phyloP scores from a whole-genome alignment of 2,888 invertebrate species.

The Tiliacea aurago region DNA sequence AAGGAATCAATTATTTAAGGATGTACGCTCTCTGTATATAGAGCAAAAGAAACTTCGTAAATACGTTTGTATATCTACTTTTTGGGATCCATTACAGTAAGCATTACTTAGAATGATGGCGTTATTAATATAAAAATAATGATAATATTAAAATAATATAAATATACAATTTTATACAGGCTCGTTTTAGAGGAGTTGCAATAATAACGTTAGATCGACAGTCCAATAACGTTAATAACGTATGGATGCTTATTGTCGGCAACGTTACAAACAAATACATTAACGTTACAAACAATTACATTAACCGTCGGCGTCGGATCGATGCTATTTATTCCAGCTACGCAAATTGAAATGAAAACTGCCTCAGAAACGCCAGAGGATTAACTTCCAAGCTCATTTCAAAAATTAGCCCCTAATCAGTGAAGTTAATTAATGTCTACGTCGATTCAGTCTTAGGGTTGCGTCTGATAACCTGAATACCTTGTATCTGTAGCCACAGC shows the following conservation, averaged over 20 bases:
- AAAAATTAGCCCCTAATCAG: slow-evolving; percentile 71
- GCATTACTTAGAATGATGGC: background rate
- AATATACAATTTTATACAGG: slow-evolving; percentile 2
- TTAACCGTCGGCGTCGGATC: slow-evolving; percentile 15
- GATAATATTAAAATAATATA: background rate
- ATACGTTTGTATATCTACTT: slow-evolving; percentile 21
- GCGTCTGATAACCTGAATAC: slow-evolving; percentile 75
- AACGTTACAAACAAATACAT: slow-evolving; percentile 35
- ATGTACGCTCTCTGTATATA: slow-evolving; percentile 40
- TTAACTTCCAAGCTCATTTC: slow-evolving; percentile 66
- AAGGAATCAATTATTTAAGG: slow-evolving; percentile 69
- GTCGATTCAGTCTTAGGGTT: slow-evolving; percentile 67
- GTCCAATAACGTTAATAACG: slow-evolving; percentile 14
- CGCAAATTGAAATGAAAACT: slow-evolving; percentile 68
- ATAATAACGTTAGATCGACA: background rate
- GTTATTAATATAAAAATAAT: background rate
- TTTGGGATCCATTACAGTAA: slow-evolving; percentile 29
- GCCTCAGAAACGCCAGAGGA: slow-evolving; percentile 54
- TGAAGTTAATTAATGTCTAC: slow-evolving; percentile 71
- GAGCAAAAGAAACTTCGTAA: slow-evolving; percentile 41
- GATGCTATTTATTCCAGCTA: slow-evolving; percentile 43
- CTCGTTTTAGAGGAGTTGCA: background rate
- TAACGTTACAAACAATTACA: slow-evolving; percentile 35
- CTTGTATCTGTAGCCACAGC: slow-evolving; percentile 80
- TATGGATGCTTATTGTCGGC: slow-evolving; percentile 6